These are phyloP conservation scores for Blastobasis lacticolella DNA, from an alignment of 2,888 invertebrate species.

Conservation along the genomic window DNA sequence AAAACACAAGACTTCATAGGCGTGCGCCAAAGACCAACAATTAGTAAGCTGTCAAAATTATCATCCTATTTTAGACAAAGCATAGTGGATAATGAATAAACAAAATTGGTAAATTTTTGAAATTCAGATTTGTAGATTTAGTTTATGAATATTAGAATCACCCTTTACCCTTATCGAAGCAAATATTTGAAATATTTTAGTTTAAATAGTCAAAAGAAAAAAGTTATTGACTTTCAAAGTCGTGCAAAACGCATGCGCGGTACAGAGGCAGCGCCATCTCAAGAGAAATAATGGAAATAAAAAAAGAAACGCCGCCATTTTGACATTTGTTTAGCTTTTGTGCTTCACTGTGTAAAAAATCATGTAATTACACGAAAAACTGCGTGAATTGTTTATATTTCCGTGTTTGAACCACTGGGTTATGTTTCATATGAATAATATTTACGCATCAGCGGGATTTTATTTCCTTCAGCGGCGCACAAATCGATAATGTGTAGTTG, in stretches of 20 bases:
- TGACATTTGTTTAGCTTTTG: slow-evolving; percentile 75
- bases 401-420: slow-evolving; percentile 23
- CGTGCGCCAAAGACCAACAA: too few relatives aligned
- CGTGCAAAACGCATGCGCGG: slow-evolving; percentile 59
- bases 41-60: too few relatives aligned
- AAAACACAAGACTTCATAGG: too few relatives aligned
- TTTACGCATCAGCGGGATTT: slow-evolving; percentile 32
- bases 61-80: too few relatives aligned
- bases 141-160: too few relatives aligned
- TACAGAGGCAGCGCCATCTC: slow-evolving; percentile 46
- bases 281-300: slow-evolving; percentile 28
- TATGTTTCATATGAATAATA: slow-evolving; percentile 25
- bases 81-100: too few relatives aligned
- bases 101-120: too few relatives aligned
- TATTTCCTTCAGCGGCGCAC: slow-evolving; percentile 36
- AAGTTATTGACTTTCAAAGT: too few relatives aligned
- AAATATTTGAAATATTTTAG: too few relatives aligned
- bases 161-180: too few relatives aligned
- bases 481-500: slow-evolving; percentile 61
- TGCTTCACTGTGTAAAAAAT: slow-evolving; percentile 49
- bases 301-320: slow-evolving; percentile 67
- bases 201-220: too few relatives aligned
- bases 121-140: too few relatives aligned
- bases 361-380: slow-evolving; percentile 43
- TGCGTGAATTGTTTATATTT: slow-evolving; percentile 31